Percentiles rank a stretch among this genome's conserved stretches.
phyloP scores from a whole-genome alignment of 1,140 invertebrate genomes.

The silkworm (Bombyx mori) region ASM3026992v2 NC_085110.1:7867501-7868000 shows the following conservation, averaged over 20 bases:
- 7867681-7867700: no score
- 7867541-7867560: not conserved
- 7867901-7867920: not conserved
- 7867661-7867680: no score
- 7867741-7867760: not conserved
- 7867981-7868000: constrained; percentile 73
- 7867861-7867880: no score
- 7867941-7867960: not conserved
- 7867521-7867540: not conserved
- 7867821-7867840: constrained; percentile 2
- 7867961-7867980: no score
- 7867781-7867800: constrained; percentile 7
- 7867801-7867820: constrained; percentile 6
- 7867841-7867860: constrained; percentile 5
- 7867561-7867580: not conserved
- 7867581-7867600: no score
- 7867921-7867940: not conserved
- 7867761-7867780: not conserved
- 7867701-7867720: no score
- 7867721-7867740: no score
- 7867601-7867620: no score
- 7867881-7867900: not conserved
- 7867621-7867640: no score
- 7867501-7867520: not conserved
- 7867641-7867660: no score